Evolutionary conservation across 2,113 vertebrate genomes (phyloP), one percentile per base, ranked within the genome.

Genomic region (Pelmatolapia mariae): DNA sequence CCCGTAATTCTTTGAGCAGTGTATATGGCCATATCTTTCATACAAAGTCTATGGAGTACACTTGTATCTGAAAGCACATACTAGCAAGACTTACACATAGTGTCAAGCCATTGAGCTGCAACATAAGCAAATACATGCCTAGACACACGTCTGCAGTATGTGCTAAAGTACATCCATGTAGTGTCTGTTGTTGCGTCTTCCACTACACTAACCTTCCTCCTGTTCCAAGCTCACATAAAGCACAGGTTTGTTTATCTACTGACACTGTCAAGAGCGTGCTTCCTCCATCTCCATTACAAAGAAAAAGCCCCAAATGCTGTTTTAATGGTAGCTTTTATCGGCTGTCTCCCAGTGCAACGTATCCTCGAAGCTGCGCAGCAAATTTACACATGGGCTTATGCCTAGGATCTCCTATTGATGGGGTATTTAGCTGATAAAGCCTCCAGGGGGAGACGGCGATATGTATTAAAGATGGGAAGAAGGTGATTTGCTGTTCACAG

Each of bases 281-380:
- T 93, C 84, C 47, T 91, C 89, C 83, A 83, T 93, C 91, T 93
- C 88, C 90, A 95, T 95, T 92, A 91, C 78, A 89, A 89, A 87
- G 85, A 86, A 89, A 90, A 52, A 84, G 38, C 85, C 83, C 81
- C 71, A 78, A 90, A 92, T 86, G 86, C 81, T 83, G 57, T 86
- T 94, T 90, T 92, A 92, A 92, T 90, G 91, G 84, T 83, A 22
- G 57, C 83, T 87, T 94, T 93, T 91, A 92, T 93, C 81, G 8
- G 22, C 87, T 73, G 50, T 86, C 88, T 94, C 68, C 80, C 19
- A 12, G 52, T 78, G 73, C 76, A 71, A 82, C 22, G 3, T 84
- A 63, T 87, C 56, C 73, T 89, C 24, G 0, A 63, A 83, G 83
- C 63, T 56, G 47, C 59, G 57, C n/a, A 15, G 45, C 73, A 89